Percentiles rank a stretch among this genome's conserved stretches.
These are phyloP conservation scores for Cryptophagus acutangulus DNA, from an alignment of 2,888 invertebrate species.

Conservation along the genomic window DNA sequence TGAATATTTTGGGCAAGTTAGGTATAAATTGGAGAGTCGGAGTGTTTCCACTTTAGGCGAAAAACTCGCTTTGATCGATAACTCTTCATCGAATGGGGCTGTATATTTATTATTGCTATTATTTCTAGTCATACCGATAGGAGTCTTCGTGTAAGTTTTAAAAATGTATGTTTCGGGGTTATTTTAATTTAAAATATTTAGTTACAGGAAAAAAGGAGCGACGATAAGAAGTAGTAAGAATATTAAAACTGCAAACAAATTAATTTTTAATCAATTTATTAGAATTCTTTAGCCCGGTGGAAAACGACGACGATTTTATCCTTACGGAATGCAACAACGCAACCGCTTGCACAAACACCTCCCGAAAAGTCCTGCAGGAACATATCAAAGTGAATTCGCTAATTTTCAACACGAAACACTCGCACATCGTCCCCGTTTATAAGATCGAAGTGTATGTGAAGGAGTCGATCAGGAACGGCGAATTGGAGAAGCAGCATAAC, in stretches of 20 bases:
- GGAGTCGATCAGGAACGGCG: conserved; percentile 36
- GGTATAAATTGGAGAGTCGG: not conserved
- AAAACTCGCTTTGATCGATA: not conserved
- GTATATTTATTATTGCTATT: conserved; percentile 15
- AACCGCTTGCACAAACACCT: no score
- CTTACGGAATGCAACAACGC: no score
- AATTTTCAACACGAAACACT: conserved; percentile 7
- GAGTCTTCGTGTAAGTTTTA: not conserved
- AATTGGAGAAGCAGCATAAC: conserved; percentile 39
- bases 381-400: not conserved
- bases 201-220: conserved; percentile 11
- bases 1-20: conserved; percentile 11
- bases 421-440: conserved; percentile 35
- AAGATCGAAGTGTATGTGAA: conserved; percentile 46
- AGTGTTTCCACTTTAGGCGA: not conserved
- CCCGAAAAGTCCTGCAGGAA: no score
- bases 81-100: not conserved
- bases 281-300: no score
- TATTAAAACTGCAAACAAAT: no score
- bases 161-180: not conserved
- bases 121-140: conserved; percentile 5
- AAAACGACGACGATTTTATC: no score
- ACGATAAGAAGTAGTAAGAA: no score
- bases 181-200: conserved; percentile 5
- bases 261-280: no score